A percentile compares a stretch with the other conserved stretches of the same genome.
phyloP scores from a whole-genome alignment of 2,113 vertebrate genomes.

The Ascaphus truei region DNA sequence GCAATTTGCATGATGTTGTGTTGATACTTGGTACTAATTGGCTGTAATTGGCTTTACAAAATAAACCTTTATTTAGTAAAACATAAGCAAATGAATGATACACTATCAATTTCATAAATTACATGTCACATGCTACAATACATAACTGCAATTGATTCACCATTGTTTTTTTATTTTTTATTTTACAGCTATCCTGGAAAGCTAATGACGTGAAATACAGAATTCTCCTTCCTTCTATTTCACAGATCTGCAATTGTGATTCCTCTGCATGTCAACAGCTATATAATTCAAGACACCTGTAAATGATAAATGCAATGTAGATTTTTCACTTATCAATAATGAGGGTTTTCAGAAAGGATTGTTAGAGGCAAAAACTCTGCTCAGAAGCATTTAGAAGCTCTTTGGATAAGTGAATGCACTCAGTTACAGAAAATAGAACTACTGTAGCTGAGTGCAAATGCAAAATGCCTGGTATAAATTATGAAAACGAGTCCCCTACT shows the following conservation, averaged over 20 bases:
- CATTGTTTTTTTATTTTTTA: not conserved
- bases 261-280: not conserved
- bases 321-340: not conserved
- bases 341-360: not conserved
- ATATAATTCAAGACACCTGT: not conserved
- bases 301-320: not conserved
- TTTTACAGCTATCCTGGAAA: not conserved
- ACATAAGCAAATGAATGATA: too few relatives aligned
- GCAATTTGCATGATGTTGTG: too few relatives aligned
- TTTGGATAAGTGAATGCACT: not conserved
- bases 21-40: too few relatives aligned
- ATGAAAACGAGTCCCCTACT: not conserved
- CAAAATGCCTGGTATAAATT: not conserved
- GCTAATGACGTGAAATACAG: not conserved
- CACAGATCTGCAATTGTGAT: not conserved
- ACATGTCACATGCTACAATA: too few relatives aligned
- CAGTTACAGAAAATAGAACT: not conserved
- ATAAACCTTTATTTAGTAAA: too few relatives aligned
- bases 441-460: not conserved
- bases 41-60: too few relatives aligned
- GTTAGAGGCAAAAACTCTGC: not conserved
- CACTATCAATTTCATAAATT: too few relatives aligned
- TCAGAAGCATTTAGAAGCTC: not conserved
- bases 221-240: not conserved
- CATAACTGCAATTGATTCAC: too few relatives aligned